phyloP scores from a whole-genome alignment of 2,797 vertebrate genomes.

The Diceros bicornis region DNA sequence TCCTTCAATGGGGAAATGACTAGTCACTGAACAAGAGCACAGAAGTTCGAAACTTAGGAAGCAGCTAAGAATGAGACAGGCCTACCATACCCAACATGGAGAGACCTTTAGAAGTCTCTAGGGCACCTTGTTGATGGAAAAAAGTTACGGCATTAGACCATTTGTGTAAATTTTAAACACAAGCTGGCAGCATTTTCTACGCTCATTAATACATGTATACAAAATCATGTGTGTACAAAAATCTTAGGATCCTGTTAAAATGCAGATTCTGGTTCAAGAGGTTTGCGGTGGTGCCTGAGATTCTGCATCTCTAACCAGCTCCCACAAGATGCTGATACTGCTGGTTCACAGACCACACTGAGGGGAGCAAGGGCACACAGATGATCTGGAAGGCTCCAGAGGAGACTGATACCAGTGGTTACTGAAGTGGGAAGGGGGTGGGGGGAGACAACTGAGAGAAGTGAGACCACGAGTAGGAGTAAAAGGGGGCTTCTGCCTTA shows the following conservation, averaged over 20 bases:
- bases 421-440: not conserved
- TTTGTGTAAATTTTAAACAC: not conserved
- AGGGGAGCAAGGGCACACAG: fast-evolving
- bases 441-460: too few relatives aligned
- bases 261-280: not conserved
- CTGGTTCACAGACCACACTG: not conserved
- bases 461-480: not conserved
- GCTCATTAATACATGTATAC: not conserved
- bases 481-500: not conserved
- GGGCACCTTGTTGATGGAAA: not conserved
- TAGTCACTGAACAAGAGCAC: fast-evolving
- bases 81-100: not conserved
- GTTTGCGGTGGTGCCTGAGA: not conserved
- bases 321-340: fast-evolving
- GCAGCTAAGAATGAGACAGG: not conserved
- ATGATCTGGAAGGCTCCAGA: not conserved
- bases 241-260: too few relatives aligned
- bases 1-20: not conserved
- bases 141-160: not conserved
- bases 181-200: not conserved
- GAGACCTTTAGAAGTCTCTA: not conserved
- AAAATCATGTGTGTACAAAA: fast-evolving
- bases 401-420: not conserved
- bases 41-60: not conserved
- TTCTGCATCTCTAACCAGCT: not conserved